These are phyloP conservation scores for Cepaea hortensis DNA, from an alignment of 2,888 invertebrate species.

Conservation along the genomic window DNA sequence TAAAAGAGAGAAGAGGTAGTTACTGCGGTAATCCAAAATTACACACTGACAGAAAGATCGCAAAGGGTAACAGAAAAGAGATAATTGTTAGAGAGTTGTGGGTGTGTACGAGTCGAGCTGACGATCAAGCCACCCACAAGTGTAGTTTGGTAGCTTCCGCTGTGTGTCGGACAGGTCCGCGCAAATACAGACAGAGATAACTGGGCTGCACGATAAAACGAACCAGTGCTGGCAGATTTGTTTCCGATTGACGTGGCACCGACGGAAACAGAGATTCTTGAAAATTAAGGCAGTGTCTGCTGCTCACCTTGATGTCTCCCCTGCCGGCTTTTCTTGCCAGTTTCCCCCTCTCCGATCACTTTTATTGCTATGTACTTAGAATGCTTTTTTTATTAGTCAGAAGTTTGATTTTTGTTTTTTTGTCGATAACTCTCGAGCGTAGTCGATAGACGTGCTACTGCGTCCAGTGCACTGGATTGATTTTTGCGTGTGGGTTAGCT, in stretches of 20 bases:
- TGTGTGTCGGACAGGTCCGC: slow-evolving; percentile 16
- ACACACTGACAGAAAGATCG: too few species aligned
- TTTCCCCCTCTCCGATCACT: background rate
- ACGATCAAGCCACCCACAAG: background rate
- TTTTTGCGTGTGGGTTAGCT: too few species aligned
- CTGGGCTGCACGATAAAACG: slow-evolving; percentile 13
- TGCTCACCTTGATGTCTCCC: background rate
- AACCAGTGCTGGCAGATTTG: slow-evolving; percentile 20
- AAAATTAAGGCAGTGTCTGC: slow-evolving; percentile 29
- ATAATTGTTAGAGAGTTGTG: too few species aligned
- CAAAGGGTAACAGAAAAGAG: too few species aligned
- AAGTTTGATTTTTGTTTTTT: too few species aligned
- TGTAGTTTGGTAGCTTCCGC: background rate
- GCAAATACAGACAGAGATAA: background rate
- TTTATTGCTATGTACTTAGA: background rate
- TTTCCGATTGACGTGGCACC: slow-evolving; percentile 24
- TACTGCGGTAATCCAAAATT: too few species aligned
- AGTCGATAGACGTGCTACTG: too few species aligned
- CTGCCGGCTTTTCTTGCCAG: background rate
- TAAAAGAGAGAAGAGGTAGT: too few species aligned
- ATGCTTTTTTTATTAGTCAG: too few species aligned
- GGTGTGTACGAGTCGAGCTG: too few species aligned
- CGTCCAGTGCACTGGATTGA: too few species aligned
- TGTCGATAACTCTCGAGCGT: too few species aligned
- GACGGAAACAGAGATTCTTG: slow-evolving; percentile 31